Base-by-base conservation (phyloP, 2,113 vertebrate genomes). In the Podocnemis expansa region DNA sequence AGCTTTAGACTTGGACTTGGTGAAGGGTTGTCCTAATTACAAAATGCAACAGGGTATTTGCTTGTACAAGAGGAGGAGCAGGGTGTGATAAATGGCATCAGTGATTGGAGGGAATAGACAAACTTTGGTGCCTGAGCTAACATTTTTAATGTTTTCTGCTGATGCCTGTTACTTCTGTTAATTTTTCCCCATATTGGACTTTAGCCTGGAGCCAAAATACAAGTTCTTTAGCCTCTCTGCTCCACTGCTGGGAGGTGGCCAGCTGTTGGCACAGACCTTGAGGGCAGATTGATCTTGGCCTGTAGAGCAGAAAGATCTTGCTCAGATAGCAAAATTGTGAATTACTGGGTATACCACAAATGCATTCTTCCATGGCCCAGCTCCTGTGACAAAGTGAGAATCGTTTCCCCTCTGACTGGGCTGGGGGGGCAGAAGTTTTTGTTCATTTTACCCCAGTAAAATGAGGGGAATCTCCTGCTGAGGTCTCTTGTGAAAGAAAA, bases 111-210 rank as follows among this genome's bases (percentile, higher is more conserved):
- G 43, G 43, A 38, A 29, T 12, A 6, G 17, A 14, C 1, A 25
- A 58, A 94, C 67, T 84, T 89, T 78, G 82, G 31, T 91, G 49
- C 24, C 79, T 49, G 73, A 89, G 87, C 55, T 85, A 41, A 41
- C 81, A 29, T 87, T 67, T 58, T 38, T 0, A 0, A 2, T 25
- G 12, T 17, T 8, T 81, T 88, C 86, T 86, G 55, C 73, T 90
- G 86, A 81, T 49, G 80, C 88, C 79, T 80, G 13, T 52, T 21
- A 80, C 34, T 10, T 93, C 52, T 85, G 87, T 75, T 91, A 78
- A 81, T 54, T 3, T 24, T 78, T 93, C 85, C 24, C 41, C 43
- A 34, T 58, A 13, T 19, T 93, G 93, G 85, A 94, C 91, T 96
- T 94, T 0, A 85, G 70, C 78, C n/a, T 10, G 0, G 4, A 70